Evolutionary conservation across 2,797 vertebrate genomes (phyloP), one percentile per base, ranked within the genome.

Genomic region (Loris lydekkerianus): DNA sequence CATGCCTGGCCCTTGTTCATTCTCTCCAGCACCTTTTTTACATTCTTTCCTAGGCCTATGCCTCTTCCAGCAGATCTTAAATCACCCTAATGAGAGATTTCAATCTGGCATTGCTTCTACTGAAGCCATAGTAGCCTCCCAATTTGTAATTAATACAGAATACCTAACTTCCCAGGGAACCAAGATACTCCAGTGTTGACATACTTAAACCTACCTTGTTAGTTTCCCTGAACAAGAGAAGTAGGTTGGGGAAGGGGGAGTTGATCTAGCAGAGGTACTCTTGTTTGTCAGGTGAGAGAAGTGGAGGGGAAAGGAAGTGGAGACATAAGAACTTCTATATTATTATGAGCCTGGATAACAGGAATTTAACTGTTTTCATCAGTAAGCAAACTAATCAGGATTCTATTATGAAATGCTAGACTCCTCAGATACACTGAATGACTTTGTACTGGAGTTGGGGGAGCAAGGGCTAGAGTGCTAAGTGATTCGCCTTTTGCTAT

Each of bases 281-380:
- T 18, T 88, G 31, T 89, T 93, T 95, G 27, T 34, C 70, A 91
- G 65, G 75, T 72, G 6, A 93, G 27, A 91, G 53, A 65, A 43
- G 60, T 88, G n/a, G 49, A 78, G 27, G 49, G 40, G 29, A 58
- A 23, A 86, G 23, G 34, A 5, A 80, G 21, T 34, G 7, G 14
- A 20, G 9, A 75, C 25, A n/a, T 40, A 31, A 6, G 58, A 53
- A 75, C 58, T 91, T 46, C 61, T 70, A 13, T 82, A 67, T 11
- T 82, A 67, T 11, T 81, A 29, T 86, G 14, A 92, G 25, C 69
- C 23, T 83, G 4, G 40, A 63, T 69, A 75, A 78, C 1, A 77
- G 40, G 49, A 86, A 91, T 81, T 75, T 91, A 81, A 93, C 72
- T 86, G n/a, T 40, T 93, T 89, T 87, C 37, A 89, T 86, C 69